These are phyloP conservation scores for Rutpela maculata DNA, from an alignment of 2,888 invertebrate genomes.

Conservation along the genomic window DNA sequence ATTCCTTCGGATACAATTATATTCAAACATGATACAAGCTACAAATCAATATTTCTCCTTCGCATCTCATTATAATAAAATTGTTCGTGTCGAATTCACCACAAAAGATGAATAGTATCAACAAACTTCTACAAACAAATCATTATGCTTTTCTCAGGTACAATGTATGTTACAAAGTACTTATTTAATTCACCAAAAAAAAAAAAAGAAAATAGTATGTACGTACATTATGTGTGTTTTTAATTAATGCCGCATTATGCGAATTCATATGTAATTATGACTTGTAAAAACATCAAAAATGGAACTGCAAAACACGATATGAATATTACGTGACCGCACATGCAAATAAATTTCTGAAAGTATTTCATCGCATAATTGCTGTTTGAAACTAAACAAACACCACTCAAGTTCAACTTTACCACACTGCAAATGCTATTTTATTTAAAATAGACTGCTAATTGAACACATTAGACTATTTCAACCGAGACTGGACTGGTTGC, in stretches of 20 bases:
- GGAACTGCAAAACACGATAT: conserved; percentile 6
- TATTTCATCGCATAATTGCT: neutral
- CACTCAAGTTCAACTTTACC: neutral
- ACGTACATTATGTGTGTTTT: neutral
- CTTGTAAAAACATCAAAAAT: neutral
- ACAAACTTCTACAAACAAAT: neutral
- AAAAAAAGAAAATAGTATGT: neutral
- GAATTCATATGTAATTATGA: neutral
- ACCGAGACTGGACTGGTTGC: too few species aligned
- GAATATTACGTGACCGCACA: conserved; percentile 2
- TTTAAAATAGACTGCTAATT: neutral
- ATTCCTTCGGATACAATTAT: too few species aligned
- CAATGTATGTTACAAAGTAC: neutral
- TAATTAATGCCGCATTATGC: neutral
- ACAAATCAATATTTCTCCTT: too few species aligned
- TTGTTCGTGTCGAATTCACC: too few species aligned
- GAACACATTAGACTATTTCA: neutral
- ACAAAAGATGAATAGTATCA: too few species aligned
- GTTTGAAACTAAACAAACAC: neutral
- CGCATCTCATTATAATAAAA: too few species aligned
- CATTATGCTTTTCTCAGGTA: neutral
- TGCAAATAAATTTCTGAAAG: neutral
- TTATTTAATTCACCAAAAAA: neutral
- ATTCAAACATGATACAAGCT: too few species aligned
- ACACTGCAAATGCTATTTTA: neutral